A percentile compares a stretch with the other conserved stretches of the same genome.
These are phyloP conservation scores for Neopelma chrysocephalum DNA, from an alignment of 2,797 vertebrate genomes.

Conservation along the genomic window DNA sequence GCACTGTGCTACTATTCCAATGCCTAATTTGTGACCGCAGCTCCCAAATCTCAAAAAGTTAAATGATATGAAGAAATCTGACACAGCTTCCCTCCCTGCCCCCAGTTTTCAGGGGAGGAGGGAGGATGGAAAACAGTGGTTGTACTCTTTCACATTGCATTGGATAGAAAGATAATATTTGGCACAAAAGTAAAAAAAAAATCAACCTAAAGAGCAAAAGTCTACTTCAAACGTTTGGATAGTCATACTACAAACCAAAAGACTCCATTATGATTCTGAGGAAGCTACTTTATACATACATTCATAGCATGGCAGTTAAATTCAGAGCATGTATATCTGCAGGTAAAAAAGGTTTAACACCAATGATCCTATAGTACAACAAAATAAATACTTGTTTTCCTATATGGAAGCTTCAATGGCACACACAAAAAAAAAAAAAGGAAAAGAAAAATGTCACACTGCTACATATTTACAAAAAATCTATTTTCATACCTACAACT, in stretches of 20 bases:
- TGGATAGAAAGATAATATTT: background rate
- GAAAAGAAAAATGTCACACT: background rate
- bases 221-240: background rate
- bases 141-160: background rate
- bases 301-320: background rate
- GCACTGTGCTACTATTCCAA: background rate
- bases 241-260: background rate
- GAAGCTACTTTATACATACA: background rate
- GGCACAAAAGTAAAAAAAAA: background rate
- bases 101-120: background rate
- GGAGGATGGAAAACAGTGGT: fast-evolving
- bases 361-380: background rate
- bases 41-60: background rate
- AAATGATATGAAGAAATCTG: background rate
- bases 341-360: background rate
- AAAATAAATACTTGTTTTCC: background rate
- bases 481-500: background rate
- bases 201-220: background rate
- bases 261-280: background rate
- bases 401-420: background rate
- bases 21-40: background rate
- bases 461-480: background rate
- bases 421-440: background rate
- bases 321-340: background rate
- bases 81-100: fast-evolving